Conservation (phyloP, 1,140 invertebrate genomes). For the Bradynema listronoti region DNA sequence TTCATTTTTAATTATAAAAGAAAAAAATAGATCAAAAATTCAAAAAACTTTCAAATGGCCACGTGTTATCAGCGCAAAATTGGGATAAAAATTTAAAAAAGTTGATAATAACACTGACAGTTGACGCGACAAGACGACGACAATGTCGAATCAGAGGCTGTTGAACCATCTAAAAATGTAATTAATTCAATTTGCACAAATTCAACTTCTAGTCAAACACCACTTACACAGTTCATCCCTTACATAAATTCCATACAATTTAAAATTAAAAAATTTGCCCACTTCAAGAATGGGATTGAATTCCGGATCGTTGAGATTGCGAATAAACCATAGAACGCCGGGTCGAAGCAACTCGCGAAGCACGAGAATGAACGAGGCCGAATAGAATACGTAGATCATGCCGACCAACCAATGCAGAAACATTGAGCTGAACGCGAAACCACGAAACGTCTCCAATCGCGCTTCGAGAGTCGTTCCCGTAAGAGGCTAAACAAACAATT, state of each 20-base stretch:
- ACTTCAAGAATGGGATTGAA: conserved; percentile 75
- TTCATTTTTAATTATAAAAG: too few relatives aligned
- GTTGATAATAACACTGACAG: too few relatives aligned
- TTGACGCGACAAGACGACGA: conserved; percentile 78
- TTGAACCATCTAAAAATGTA: conserved; percentile 88
- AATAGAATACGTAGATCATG: conserved; percentile 99
- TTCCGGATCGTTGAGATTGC: conserved; percentile 96
- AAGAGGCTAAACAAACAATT: conserved; percentile 29
- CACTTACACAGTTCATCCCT: too few relatives aligned
- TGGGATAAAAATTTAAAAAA: conserved; percentile 21
- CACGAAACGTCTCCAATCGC: conserved; percentile 76
- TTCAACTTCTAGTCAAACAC: conserved; percentile 17
- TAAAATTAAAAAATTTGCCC: conserved; percentile 2
- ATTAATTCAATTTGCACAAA: conserved; percentile 8
- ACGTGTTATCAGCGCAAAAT: too few relatives aligned
- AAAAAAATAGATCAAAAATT: too few relatives aligned
- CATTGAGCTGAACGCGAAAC: conserved; percentile 84
- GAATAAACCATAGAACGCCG: conserved; percentile 59
- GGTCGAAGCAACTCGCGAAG: conserved; percentile 75
- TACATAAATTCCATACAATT: too few relatives aligned
- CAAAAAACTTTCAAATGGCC: too few relatives aligned
- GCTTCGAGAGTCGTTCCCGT: conserved; percentile 60
- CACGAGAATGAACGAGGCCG: conserved; percentile 89
- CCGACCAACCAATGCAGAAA: conserved; percentile 99
- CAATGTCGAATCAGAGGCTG: conserved; percentile 82